These are phyloP conservation scores for Nothocercus nigrocapillus DNA, from an alignment of 2,113 vertebrate species.

Conservation along the genomic window DNA sequence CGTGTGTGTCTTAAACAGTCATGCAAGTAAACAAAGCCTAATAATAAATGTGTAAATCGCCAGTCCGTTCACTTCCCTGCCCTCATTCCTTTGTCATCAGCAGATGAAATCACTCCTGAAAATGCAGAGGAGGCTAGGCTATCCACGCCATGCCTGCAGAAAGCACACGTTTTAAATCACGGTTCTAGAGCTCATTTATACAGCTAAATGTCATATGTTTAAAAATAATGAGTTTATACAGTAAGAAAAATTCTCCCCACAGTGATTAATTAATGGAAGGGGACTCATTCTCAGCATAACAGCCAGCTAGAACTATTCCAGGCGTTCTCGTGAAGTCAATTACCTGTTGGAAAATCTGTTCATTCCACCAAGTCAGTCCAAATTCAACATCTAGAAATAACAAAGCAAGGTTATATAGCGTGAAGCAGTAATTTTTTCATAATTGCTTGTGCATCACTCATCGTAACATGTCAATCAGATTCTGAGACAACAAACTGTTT, in stretches of 20 bases:
- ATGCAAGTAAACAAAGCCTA: not conserved
- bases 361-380: not conserved
- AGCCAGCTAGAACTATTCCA: conserved; percentile 61
- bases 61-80: conserved; percentile 20
- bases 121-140: conserved; percentile 60
- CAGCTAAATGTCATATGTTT: conserved; percentile 55
- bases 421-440: not conserved
- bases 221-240: conserved; percentile 65
- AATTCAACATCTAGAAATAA: conserved; percentile 56
- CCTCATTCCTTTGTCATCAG: conserved; percentile 44
- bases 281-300: conserved; percentile 29
- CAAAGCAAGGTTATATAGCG: not conserved
- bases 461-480: not conserved
- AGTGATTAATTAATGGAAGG: conserved; percentile 63
- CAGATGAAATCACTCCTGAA: conserved; percentile 50
- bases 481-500: not conserved
- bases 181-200: conserved; percentile 47
- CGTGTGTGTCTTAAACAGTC: not conserved
- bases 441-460: not conserved
- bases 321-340: conserved; percentile 39
- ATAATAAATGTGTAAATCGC: conserved; percentile 20
- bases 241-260: conserved; percentile 22
- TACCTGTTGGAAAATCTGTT: conserved; percentile 66
- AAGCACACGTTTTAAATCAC: conserved; percentile 53
- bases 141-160: not conserved